Percentiles rank a stretch among this genome's conserved stretches.
These are phyloP conservation scores for Allolobophora icterica DNA, from an alignment of 2,888 invertebrate species.

Conservation along the genomic window DNA sequence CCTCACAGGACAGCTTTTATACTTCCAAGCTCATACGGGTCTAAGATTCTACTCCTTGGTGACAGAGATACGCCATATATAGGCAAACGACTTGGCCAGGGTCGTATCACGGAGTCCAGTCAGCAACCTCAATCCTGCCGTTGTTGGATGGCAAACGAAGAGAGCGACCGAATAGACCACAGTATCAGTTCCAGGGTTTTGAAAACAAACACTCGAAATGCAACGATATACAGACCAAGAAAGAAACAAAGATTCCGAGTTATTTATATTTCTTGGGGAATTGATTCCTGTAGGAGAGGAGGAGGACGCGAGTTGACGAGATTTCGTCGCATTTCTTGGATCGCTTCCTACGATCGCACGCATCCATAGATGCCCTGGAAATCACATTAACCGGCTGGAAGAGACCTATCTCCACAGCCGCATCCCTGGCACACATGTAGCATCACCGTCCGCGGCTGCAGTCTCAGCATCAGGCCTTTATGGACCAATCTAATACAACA, in stretches of 20 bases:
- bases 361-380: constrained; percentile 7
- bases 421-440: not conserved
- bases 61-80: too few relatives aligned
- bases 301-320: not conserved
- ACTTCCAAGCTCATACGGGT: too few relatives aligned
- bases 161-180: too few relatives aligned
- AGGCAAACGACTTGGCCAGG: too few relatives aligned
- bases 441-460: not conserved
- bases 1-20: too few relatives aligned
- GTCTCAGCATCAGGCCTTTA: not conserved
- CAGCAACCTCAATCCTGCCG: too few relatives aligned
- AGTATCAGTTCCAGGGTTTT: too few relatives aligned
- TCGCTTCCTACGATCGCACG: not conserved
- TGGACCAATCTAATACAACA: constrained; percentile 17
- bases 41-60: too few relatives aligned
- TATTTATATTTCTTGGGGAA: not conserved
- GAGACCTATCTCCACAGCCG: not conserved
- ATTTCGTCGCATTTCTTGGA: not conserved
- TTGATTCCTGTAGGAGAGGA: not conserved
- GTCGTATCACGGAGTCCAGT: too few relatives aligned
- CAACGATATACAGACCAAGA: too few relatives aligned
- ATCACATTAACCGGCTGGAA: not conserved
- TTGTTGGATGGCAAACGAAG: too few relatives aligned
- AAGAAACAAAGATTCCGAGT: not conserved
- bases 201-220: too few relatives aligned